Conservation (phyloP, 2,797 vertebrate species). For the Phoebastria nigripes region DNA sequence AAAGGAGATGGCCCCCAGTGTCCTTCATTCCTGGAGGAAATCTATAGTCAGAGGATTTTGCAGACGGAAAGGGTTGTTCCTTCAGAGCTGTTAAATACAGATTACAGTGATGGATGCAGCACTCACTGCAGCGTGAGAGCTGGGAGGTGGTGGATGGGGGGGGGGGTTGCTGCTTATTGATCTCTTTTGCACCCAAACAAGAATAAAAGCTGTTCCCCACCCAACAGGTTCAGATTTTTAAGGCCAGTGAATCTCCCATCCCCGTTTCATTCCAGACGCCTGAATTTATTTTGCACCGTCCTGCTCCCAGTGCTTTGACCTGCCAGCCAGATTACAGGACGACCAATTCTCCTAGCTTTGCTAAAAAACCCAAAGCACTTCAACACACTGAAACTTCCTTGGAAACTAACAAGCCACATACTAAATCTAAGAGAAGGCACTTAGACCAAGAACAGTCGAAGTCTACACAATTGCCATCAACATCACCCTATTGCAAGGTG, state of each 20-base stretch:
- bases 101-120: background rate
- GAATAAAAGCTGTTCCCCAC: background rate
- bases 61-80: background rate
- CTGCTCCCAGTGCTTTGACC: rapidly evolving
- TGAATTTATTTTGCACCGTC: background rate
- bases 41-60: background rate
- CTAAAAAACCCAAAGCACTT: too few relatives aligned
- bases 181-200: background rate
- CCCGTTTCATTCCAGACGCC: background rate
- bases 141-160: background rate
- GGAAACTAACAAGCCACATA: too few relatives aligned
- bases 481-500: background rate
- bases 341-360: too few relatives aligned
- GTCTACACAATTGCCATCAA: too few relatives aligned
- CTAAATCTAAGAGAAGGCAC: too few relatives aligned
- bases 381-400: too few relatives aligned
- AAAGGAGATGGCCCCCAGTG: background rate
- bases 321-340: too few relatives aligned
- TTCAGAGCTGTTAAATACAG: background rate
- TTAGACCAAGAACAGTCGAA: too few relatives aligned
- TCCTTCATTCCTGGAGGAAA: background rate
- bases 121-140: rapidly evolving
- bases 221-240: background rate
- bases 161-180: background rate
- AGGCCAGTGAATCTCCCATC: background rate